Evolutionary conservation across 2,797 vertebrate genomes (phyloP).

Genomic region (Hydrocynus forskahlii): DNA sequence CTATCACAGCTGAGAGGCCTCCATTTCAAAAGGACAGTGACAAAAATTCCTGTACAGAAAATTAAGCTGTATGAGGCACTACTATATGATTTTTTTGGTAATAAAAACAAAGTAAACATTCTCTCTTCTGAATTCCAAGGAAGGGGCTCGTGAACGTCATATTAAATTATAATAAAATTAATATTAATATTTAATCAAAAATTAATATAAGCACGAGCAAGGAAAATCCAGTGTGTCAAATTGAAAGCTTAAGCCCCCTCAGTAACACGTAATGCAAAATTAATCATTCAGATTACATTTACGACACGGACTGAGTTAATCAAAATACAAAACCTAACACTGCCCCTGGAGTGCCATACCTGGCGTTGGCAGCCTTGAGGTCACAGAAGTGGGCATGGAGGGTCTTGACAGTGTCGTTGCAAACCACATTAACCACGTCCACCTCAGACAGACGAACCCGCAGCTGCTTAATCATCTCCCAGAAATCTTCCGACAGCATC

Average conservation of each 20-base stretch:
- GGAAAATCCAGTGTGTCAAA: background rate
- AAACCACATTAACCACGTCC: constrained; percentile 92
- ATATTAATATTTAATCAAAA: background rate
- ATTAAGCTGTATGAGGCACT: background rate
- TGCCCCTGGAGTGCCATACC: constrained; percentile 71
- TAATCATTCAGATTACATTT: background rate
- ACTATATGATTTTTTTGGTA: background rate
- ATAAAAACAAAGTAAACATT: no score
- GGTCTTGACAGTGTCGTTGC: constrained; percentile 89
- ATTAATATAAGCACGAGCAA: background rate
- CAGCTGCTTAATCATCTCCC: constrained; percentile 90
- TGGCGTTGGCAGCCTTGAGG: constrained; percentile 91
- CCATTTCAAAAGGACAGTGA: background rate
- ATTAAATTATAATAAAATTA: background rate
- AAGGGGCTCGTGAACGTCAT: background rate
- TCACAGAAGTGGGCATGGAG: constrained; percentile 94
- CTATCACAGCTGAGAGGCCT: background rate
- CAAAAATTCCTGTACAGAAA: background rate
- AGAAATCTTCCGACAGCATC: constrained; percentile 95
- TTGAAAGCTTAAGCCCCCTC: background rate
- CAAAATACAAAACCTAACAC: background rate
- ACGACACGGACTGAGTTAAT: background rate
- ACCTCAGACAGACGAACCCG: constrained; percentile 86
- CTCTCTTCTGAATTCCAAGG: no score
- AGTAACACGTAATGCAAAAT: background rate